Percentiles rank a stretch among this genome's conserved stretches.
These are phyloP conservation scores for Ctenosaura bakeri DNA, from an alignment of 2,797 vertebrate species.

Conservation along the genomic window DNA sequence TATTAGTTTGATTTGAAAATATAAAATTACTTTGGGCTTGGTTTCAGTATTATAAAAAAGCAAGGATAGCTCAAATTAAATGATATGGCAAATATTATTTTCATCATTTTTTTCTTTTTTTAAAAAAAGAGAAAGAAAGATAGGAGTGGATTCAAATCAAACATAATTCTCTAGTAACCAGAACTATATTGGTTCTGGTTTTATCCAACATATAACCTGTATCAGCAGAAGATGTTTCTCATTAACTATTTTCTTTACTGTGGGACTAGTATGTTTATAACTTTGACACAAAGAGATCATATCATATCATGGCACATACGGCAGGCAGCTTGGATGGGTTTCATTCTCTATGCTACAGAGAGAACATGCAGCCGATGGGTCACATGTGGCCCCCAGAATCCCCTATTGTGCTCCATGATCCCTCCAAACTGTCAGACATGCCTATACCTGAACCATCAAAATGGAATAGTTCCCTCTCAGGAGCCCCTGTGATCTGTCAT, in stretches of 20 bases:
- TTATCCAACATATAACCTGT: background rate
- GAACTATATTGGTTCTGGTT: background rate
- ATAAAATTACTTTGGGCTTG: constrained; percentile 46
- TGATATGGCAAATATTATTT: constrained; percentile 35
- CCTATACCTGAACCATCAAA: no score
- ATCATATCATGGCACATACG: background rate
- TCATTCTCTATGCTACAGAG: no score
- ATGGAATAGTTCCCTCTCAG: no score
- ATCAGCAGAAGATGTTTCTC: background rate
- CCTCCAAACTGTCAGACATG: no score
- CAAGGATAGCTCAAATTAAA: constrained; percentile 65
- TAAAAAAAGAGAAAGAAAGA: constrained; percentile 26
- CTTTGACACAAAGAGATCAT: background rate
- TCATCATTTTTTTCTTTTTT: constrained; percentile 25
- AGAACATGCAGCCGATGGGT: no score
- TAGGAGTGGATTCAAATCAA: constrained; percentile 48
- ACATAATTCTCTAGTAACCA: constrained; percentile 56
- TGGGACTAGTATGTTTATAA: background rate
- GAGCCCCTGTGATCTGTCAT: no score
- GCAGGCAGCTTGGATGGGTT: background rate
- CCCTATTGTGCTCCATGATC: no score
- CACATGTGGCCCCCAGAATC: no score
- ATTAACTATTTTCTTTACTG: constrained; percentile 9
- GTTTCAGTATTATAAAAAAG: constrained; percentile 66
- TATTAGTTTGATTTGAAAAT: constrained; percentile 62